A percentile compares a stretch with the other conserved stretches of the same genome.
These are phyloP conservation scores for Ceyx margarethae DNA, from an alignment of 2,113 vertebrate species.

Conservation along the genomic window DNA sequence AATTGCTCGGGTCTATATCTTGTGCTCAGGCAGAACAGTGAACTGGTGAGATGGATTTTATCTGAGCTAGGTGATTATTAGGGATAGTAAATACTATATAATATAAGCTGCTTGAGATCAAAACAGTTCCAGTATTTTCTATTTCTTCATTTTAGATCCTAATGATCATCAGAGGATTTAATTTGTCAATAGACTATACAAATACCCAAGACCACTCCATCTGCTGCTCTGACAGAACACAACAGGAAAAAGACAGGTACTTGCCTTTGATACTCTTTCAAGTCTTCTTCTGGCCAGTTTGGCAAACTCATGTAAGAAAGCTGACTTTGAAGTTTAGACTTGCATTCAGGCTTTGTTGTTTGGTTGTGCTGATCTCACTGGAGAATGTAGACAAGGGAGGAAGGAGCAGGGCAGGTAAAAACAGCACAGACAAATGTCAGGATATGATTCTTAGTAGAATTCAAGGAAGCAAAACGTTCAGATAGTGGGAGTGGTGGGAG, in stretches of 20 bases:
- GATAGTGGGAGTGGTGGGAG: background rate
- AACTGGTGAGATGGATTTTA: background rate
- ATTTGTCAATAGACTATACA: background rate
- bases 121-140: background rate
- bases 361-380: background rate
- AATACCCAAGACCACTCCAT: background rate
- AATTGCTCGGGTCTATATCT: background rate
- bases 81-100: background rate
- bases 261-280: background rate
- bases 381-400: fast-evolving
- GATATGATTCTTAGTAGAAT: background rate
- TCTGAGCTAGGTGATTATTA: background rate
- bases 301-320: background rate
- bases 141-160: background rate
- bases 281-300: background rate
- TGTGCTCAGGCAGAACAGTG: background rate
- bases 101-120: background rate
- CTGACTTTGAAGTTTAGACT: background rate
- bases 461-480: background rate
- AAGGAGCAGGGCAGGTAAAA: background rate
- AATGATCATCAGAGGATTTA: background rate
- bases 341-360: background rate
- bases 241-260: background rate
- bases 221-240: background rate
- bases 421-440: background rate